phyloP scores from a whole-genome alignment of 2,797 vertebrate genomes.

The Bovichtus variegatus region DNA sequence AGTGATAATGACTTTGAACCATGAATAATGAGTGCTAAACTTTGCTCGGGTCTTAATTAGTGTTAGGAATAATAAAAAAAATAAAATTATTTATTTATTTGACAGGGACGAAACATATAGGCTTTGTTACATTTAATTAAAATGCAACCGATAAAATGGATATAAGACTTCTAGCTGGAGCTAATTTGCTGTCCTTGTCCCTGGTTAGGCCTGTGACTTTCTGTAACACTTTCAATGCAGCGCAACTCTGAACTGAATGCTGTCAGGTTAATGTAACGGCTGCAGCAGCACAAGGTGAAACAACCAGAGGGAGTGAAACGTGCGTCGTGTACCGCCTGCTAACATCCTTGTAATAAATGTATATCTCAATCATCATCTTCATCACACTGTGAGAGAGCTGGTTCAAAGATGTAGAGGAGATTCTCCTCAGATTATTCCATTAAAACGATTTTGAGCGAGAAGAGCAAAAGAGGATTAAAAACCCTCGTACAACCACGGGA shows the following conservation, averaged over 20 bases:
- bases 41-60: constrained; percentile 63
- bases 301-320: no score
- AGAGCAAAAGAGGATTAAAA: not conserved
- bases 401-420: not conserved
- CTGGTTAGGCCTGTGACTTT: not conserved
- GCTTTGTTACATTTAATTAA: not conserved
- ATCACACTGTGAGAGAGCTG: not conserved
- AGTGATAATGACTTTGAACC: constrained; percentile 62
- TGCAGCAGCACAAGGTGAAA: no score
- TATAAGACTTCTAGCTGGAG: no score
- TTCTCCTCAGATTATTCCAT: not conserved
- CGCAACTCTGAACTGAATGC: not conserved
- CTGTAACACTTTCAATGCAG: no score
- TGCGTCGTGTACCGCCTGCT: no score
- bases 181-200: not conserved
- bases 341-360: no score
- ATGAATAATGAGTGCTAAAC: constrained; percentile 61
- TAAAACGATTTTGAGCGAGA: not conserved
- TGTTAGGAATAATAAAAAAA: constrained; percentile 28
- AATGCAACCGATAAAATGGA: not conserved
- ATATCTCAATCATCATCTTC: not conserved
- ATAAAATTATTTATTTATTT: not conserved
- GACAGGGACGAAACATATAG: not conserved
- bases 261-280: no score
- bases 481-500: not conserved